Conservation (phyloP, 1,140 invertebrate species). For the Zaprionus vittiger region DNA sequence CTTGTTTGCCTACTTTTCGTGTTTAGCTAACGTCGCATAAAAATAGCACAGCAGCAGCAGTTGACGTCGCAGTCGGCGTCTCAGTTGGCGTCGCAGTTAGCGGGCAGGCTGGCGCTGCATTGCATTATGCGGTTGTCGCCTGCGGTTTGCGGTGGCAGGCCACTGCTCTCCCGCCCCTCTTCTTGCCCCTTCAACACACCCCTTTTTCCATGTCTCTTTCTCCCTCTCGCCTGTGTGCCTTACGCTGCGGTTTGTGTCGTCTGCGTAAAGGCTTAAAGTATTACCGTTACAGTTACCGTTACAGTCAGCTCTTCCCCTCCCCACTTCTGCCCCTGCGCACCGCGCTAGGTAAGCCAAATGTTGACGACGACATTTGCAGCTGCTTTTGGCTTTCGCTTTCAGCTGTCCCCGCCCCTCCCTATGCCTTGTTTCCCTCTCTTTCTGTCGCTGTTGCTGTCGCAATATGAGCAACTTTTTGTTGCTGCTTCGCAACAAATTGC, state of each 20-base stretch:
- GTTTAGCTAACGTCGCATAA: constrained; percentile 77
- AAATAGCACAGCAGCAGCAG: constrained; percentile 65
- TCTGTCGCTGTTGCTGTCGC: constrained; percentile 27
- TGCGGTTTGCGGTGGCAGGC: constrained; percentile 56
- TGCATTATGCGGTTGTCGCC: constrained; percentile 75
- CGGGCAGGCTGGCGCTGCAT: constrained; percentile 40
- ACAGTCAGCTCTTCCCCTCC: constrained; percentile 22
- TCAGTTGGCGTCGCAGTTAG: not conserved
- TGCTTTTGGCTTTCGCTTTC: constrained; percentile 65
- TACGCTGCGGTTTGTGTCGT: constrained; percentile 65
- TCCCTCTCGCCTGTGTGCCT: not conserved
- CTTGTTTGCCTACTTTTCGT: constrained; percentile 74
- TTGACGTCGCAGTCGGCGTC: constrained; percentile 35
- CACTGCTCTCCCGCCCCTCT: not conserved
- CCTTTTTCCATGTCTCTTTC: not conserved
- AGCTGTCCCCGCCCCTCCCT: not conserved
- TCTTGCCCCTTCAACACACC: not conserved
- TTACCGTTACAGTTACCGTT: constrained; percentile 71
- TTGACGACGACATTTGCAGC: constrained; percentile 76
- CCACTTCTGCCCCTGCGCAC: not conserved
- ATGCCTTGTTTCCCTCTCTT: constrained; percentile 20
- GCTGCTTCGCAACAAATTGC: constrained; percentile 75
- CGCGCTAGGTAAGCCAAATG: constrained; percentile 71
- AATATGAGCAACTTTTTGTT: constrained; percentile 17
- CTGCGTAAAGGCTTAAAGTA: constrained; percentile 81